Percentiles rank a stretch among this genome's conserved stretches.
Evolutionary conservation across 1,140 invertebrate genomes (phyloP).

Genomic region (Lordiphosa mommai): DNA sequence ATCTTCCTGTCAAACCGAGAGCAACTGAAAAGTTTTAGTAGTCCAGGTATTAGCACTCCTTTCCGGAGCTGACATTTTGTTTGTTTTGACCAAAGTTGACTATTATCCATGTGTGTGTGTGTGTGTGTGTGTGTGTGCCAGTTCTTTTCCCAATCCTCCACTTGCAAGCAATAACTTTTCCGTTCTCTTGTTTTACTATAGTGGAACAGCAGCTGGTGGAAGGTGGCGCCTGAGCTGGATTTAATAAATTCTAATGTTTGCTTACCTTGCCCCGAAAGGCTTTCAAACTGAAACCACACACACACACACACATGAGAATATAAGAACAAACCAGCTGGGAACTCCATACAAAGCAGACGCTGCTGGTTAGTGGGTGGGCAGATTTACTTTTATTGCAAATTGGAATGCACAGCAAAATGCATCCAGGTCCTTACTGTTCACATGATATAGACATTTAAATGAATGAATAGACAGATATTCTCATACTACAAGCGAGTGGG

Average conservation of each 20-base stretch:
- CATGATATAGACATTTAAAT: constrained; percentile 69
- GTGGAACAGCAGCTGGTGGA: neutral
- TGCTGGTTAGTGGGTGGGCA: constrained; percentile 16
- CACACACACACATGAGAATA: constrained; percentile 18
- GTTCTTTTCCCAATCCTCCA: neutral
- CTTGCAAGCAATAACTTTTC: constrained; percentile 68
- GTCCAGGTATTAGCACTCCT: constrained; percentile 3
- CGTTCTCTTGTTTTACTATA: constrained; percentile 6
- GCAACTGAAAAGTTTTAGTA: constrained; percentile 4
- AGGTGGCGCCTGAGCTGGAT: constrained; percentile 40
- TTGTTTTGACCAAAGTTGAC: constrained; percentile 55
- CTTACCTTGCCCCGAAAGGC: constrained; percentile 68
- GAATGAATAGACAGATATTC: constrained; percentile 44
- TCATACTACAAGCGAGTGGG: neutral
- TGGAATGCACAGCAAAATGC: constrained; percentile 46
- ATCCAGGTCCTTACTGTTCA: constrained; percentile 1
- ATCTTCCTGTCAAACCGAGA: no score
- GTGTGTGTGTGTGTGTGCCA: constrained; percentile 6
- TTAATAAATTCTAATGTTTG: constrained; percentile 76
- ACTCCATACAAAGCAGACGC: neutral
- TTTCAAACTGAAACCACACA: constrained; percentile 56
- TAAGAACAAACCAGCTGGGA: constrained; percentile 16
- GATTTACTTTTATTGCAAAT: constrained; percentile 75
- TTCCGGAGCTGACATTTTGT: constrained; percentile 13
- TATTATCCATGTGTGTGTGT: constrained; percentile 24